phyloP scores from a whole-genome alignment of 1,140 invertebrate genomes.

The Lethocerus indicus region DNA sequence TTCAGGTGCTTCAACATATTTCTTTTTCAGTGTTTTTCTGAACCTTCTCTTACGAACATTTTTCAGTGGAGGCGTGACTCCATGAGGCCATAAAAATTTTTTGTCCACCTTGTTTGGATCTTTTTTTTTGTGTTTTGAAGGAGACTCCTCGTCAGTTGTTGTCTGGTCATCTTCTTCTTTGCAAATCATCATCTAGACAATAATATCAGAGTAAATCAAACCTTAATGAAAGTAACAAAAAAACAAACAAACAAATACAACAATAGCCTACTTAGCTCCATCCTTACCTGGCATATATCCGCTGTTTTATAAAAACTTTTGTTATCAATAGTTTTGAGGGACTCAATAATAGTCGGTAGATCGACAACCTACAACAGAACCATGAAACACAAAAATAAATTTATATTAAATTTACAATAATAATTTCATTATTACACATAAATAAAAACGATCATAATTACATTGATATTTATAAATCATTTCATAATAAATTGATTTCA shows the following conservation, averaged over 20 bases:
- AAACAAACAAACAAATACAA: too few species aligned
- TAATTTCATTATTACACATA: not conserved
- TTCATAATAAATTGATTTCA: not conserved
- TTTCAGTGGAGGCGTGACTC: constrained; percentile 84
- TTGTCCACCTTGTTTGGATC: constrained; percentile 86
- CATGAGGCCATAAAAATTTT: constrained; percentile 86
- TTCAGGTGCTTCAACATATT: constrained; percentile 91
- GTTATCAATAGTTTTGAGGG: constrained; percentile 85
- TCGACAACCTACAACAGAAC: constrained; percentile 52
- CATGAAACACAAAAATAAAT: not conserved
- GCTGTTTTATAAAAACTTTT: constrained; percentile 97
- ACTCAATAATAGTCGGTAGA: constrained; percentile 83
- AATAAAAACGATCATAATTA: not conserved
- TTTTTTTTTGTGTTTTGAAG: constrained; percentile 72
- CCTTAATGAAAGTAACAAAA: too few species aligned
- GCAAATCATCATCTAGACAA: constrained; percentile 51
- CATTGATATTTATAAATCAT: too few species aligned
- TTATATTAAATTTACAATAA: not conserved
- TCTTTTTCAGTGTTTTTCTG: constrained; percentile 89
- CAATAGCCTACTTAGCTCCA: too few species aligned
- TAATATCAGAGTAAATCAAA: too few species aligned
- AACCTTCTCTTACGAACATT: constrained; percentile 87
- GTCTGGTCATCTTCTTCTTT: constrained; percentile 70
- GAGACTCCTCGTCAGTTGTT: constrained; percentile 62
- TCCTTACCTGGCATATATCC: constrained; percentile 76